These are phyloP conservation scores for Clytia hemisphaerica DNA, from an alignment of 30 jellyfish, hydroid and myxozoan genomes.

Conservation along the genomic window DNA sequence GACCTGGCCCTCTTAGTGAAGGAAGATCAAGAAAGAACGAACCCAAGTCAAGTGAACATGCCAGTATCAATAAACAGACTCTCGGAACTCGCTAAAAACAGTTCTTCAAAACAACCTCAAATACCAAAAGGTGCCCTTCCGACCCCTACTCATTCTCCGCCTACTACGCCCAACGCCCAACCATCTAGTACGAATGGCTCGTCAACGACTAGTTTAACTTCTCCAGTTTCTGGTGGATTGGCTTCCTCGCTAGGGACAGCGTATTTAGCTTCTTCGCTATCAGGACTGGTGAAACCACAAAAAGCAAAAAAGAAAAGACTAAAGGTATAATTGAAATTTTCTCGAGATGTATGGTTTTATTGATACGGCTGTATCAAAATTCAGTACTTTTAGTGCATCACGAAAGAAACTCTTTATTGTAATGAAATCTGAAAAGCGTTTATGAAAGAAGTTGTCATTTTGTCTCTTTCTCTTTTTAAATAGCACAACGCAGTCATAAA, in stretches of 20 bases:
- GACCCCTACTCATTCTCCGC: constrained; percentile 84
- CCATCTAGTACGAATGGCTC: constrained; percentile 4
- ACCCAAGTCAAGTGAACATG: constrained; percentile 34
- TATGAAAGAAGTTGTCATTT: background rate
- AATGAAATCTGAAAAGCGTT: background rate
- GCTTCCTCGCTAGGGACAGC: constrained; percentile 98
- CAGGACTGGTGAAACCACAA: constrained; percentile 77
- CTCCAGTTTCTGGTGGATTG: constrained; percentile 97
- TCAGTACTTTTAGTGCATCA: background rate
- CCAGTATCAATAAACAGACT: constrained; percentile 73
- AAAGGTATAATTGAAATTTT: constrained; percentile 40
- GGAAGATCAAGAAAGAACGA: constrained; percentile 72
- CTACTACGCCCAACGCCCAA: constrained; percentile 63
- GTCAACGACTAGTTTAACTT: constrained; percentile 43
- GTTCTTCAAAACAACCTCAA: constrained; percentile 34
- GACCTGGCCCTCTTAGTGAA: constrained; percentile 86
- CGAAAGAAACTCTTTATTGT: background rate
- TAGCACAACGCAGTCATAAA: constrained; percentile 53
- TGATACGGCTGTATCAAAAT: background rate
- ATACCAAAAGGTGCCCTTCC: constrained; percentile 46
- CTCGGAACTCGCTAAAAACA: constrained; percentile 40
- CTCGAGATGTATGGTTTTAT: background rate
- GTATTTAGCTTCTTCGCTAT: constrained; percentile 78
- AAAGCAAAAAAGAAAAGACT: constrained; percentile 86
- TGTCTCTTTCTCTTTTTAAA: constrained; percentile 1